These are phyloP conservation scores for Tauraco hartlaubi DNA, from an alignment of 2,797 vertebrate genomes.

Conservation along the genomic window DNA sequence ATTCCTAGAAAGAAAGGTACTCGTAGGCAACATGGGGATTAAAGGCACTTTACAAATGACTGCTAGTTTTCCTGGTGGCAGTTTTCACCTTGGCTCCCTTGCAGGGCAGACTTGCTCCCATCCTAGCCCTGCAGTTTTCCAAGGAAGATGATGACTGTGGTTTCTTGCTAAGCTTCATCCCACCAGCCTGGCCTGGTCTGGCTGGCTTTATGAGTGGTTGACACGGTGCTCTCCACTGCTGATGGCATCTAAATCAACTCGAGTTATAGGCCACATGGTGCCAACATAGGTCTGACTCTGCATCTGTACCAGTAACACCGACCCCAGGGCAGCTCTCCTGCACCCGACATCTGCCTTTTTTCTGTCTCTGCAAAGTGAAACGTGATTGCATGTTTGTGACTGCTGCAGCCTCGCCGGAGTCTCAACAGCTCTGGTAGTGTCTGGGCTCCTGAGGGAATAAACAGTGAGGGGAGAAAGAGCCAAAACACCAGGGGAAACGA, in stretches of 20 bases:
- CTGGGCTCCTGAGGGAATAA: conserved; percentile 61
- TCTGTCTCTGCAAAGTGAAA: conserved; percentile 22
- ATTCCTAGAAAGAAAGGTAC: not conserved
- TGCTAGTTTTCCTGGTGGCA: not conserved
- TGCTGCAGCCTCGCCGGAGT: conserved; percentile 8
- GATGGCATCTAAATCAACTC: not conserved
- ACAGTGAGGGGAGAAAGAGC: conserved; percentile 60
- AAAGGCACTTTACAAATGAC: not conserved
- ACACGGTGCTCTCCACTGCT: not conserved
- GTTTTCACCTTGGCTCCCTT: not conserved
- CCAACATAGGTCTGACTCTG: not conserved
- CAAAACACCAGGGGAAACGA: conserved; percentile 47
- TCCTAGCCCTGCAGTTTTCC: not conserved
- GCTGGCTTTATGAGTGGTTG: not conserved
- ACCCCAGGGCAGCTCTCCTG: not conserved
- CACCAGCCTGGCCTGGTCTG: not conserved
- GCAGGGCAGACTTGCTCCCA: not conserved
- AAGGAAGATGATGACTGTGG: not conserved
- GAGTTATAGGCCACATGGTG: not conserved
- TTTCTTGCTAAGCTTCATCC: not conserved
- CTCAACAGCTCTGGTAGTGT: conserved; percentile 32
- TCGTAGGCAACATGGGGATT: not conserved
- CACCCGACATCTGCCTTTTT: conserved; percentile 2
- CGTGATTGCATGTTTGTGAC: not conserved
- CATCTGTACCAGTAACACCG: not conserved